Evolutionary conservation across 2,888 invertebrate species (phyloP).

Genomic region (Helobdella robusta): DNA sequence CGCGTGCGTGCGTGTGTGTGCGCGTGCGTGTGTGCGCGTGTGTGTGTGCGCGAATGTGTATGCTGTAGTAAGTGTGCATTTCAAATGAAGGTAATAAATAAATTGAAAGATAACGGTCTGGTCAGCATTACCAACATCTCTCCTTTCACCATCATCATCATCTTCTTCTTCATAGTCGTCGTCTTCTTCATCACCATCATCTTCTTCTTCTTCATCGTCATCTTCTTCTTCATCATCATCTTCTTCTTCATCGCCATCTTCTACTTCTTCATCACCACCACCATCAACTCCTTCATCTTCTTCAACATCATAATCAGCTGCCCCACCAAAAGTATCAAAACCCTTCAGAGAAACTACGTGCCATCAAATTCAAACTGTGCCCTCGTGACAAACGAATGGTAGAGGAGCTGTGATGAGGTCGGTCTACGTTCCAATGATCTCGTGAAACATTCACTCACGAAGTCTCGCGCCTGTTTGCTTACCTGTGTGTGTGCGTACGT

Average conservation of each 20-base stretch:
- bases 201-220: neutral
- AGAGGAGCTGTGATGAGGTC: conserved; percentile 40
- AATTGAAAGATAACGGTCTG: too few species aligned
- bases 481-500: neutral
- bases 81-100: too few species aligned
- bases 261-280: neutral
- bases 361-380: too few species aligned
- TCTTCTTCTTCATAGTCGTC: neutral
- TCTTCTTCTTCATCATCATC: neutral
- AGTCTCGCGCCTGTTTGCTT: conserved; percentile 38
- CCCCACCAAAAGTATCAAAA: neutral
- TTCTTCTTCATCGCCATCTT: neutral
- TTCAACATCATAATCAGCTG: conserved; percentile 1
- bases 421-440: conserved; percentile 40
- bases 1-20: conserved; percentile 7
- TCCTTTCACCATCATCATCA: conserved; percentile 3
- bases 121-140: neutral
- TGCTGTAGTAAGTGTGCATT: conserved; percentile 3
- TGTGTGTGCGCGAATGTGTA: conserved; percentile 8
- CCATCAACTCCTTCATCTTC: neutral
- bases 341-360: too few species aligned
- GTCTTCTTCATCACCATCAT: too few species aligned
- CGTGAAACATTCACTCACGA: conserved; percentile 42
- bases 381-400: conserved; percentile 30
- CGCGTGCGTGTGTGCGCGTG: conserved; percentile 9